These are phyloP conservation scores for Anguilla megastoma DNA, from an alignment of 2,797 vertebrate genomes.

Conservation along the genomic window DNA sequence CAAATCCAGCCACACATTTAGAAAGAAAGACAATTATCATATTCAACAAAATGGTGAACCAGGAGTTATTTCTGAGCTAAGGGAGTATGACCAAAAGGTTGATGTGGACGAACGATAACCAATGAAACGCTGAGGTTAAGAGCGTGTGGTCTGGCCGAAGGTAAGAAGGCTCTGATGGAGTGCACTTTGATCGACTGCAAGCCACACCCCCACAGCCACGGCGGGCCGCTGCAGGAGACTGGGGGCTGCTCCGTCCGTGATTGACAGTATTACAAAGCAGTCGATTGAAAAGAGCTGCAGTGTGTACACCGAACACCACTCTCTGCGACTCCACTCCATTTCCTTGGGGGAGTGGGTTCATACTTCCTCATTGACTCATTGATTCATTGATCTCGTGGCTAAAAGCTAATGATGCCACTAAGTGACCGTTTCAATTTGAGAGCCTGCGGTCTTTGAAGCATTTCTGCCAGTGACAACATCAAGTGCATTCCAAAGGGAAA, in stretches of 20 bases:
- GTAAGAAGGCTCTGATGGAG: not conserved
- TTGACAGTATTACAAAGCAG: constrained; percentile 71
- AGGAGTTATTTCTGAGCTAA: not conserved
- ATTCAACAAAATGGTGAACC: not conserved
- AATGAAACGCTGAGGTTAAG: not conserved
- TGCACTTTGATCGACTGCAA: not conserved
- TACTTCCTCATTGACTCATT: constrained; percentile 74
- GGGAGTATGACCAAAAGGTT: not conserved
- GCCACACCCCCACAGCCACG: not conserved
- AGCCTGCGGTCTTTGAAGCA: constrained; percentile 51
- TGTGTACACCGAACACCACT: constrained; percentile 30
- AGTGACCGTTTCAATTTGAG: constrained; percentile 71
- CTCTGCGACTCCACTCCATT: constrained; percentile 58
- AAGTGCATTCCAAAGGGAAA: constrained; percentile 40
- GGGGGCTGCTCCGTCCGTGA: constrained; percentile 45
- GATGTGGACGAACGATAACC: not conserved
- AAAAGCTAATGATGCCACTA: constrained; percentile 78
- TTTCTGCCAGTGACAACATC: constrained; percentile 58
- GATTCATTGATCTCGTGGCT: constrained; percentile 76
- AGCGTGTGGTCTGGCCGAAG: not conserved
- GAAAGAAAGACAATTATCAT: not conserved
- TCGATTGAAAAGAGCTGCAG: constrained; percentile 69
- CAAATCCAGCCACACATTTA: not conserved
- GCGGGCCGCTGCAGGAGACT: constrained; percentile 35
- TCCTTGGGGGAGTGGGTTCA: constrained; percentile 68